phyloP scores from a whole-genome alignment of 1,140 invertebrate genomes.

The Neodiprion virginianus region DNA sequence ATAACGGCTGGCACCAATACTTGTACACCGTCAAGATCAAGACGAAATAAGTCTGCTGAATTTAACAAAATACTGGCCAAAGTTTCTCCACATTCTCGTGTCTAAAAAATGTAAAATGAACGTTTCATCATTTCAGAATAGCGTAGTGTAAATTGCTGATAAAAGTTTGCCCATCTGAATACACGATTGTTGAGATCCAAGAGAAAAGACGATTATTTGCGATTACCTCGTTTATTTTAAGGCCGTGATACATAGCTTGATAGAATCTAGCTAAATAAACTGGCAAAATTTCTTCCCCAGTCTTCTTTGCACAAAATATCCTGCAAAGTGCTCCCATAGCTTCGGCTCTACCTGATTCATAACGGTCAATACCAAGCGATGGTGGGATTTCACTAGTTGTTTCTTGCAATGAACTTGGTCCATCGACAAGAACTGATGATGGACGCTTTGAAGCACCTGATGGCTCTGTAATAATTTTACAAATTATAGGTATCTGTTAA shows the following conservation, averaged over 20 bases:
- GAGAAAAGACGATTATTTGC: not conserved
- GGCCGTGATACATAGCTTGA: conserved; percentile 86
- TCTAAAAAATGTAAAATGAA: conserved; percentile 39
- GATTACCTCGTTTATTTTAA: conserved; percentile 70
- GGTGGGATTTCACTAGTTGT: conserved; percentile 56
- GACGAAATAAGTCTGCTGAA: conserved; percentile 79
- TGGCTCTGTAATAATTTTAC: conserved; percentile 55
- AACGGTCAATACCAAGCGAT: conserved; percentile 70
- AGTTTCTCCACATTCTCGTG: conserved; percentile 73
- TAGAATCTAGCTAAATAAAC: conserved; percentile 96
- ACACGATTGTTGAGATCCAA: conserved; percentile 1
- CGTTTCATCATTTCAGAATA: conserved; percentile 12
- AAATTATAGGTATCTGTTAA: not conserved
- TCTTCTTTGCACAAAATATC: conserved; percentile 96
- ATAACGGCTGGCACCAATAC: conserved; percentile 90
- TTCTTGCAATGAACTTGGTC: conserved; percentile 63
- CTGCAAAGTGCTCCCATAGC: conserved; percentile 93
- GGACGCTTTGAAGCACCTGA: conserved; percentile 61
- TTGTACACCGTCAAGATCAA: conserved; percentile 93
- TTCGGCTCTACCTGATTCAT: conserved; percentile 89
- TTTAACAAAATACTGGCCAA: conserved; percentile 82
- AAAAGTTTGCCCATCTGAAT: not conserved
- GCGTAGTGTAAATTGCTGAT: not conserved
- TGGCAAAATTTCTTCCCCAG: conserved; percentile 92
- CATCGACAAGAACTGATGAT: conserved; percentile 58